Evolutionary conservation across 2,888 invertebrate species (phyloP).

Genomic region (Oithona nana): DNA sequence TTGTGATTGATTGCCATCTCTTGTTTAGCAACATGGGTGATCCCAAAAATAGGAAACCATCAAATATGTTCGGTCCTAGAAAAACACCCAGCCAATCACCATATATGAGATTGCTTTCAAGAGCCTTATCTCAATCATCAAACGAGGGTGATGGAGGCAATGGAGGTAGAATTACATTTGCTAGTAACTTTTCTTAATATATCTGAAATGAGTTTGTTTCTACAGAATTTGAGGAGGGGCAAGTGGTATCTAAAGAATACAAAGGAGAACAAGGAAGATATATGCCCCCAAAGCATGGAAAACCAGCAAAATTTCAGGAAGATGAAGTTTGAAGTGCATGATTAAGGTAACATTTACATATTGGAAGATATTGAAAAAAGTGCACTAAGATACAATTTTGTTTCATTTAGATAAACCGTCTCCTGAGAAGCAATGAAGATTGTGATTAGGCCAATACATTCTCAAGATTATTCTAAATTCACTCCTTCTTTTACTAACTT

Average conservation of each 20-base stretch:
- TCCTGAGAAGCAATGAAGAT: too few species aligned
- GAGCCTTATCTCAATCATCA: not conserved
- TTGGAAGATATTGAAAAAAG: too few species aligned
- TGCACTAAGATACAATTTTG: too few species aligned
- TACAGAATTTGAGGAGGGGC: not conserved
- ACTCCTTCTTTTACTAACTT: too few species aligned
- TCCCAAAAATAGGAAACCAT: not conserved
- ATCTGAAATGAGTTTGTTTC: not conserved
- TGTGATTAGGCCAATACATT: too few species aligned
- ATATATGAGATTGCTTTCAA: not conserved
- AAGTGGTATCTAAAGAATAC: not conserved
- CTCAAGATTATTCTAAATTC: too few species aligned
- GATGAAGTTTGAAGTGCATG: too few species aligned
- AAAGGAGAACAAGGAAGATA: not conserved
- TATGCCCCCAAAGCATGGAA: not conserved
- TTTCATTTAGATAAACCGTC: too few species aligned
- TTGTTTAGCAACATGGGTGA: not conserved
- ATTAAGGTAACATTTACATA: too few species aligned
- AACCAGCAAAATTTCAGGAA: too few species aligned
- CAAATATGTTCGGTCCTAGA: not conserved
- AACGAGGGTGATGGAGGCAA: not conserved
- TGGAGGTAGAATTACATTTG: not conserved
- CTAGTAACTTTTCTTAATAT: not conserved
- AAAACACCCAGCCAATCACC: not conserved
- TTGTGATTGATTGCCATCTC: not conserved